Base-by-base conservation (phyloP, 2,888 invertebrate species). In the Caenorhabditis sulstoni region DNA sequence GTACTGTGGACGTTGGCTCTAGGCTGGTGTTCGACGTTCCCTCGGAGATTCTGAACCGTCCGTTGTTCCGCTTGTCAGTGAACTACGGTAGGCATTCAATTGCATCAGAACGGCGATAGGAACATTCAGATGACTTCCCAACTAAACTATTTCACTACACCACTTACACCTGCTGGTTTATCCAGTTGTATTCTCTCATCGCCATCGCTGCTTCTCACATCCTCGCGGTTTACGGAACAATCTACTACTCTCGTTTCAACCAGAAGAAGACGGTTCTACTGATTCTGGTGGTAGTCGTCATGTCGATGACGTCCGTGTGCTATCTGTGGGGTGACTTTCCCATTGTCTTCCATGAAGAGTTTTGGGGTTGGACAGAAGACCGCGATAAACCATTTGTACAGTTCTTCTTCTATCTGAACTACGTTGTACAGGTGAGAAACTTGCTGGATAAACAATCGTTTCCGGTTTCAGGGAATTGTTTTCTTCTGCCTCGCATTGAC, bases 371-470 rank as follows among this genome's bases (percentile, higher is more conserved):
- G 79, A 20, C 70, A n/a, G 79, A 79, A 52, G 66, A 65, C 35
- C 59, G 79, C 5, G 49, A 57, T 37, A 53, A 61, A 18, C 50
- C 64, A 1, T 44, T 68, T 0, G 73, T 73, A 16, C 23, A 73
- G 20, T 79, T 79, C 20, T 79, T 79, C 61, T 79, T 79, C 23
- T 73, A 73, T 41, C 55, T 73, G 11, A 79, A 79, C 39, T 79
- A 79, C 52, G 73, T 79, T 20, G 62, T 79, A 8, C 79, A 79
- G 73, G 78, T 77, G n/a, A n/a, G n/a, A n/a, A n/a, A n/a, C n/a
- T n/a, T n/a, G n/a, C n/a, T n/a, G n/a, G n/a, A n/a, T 12, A 47
- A 44, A 45, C 35, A 41, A 41, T 3, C 11, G 14, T 41, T 41
- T 41, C 11, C 11, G 41, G 41, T 41, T 29, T 66, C 61, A 78